Conservation (phyloP, 2,797 vertebrate species). For the Danio aesculapii region DNA sequence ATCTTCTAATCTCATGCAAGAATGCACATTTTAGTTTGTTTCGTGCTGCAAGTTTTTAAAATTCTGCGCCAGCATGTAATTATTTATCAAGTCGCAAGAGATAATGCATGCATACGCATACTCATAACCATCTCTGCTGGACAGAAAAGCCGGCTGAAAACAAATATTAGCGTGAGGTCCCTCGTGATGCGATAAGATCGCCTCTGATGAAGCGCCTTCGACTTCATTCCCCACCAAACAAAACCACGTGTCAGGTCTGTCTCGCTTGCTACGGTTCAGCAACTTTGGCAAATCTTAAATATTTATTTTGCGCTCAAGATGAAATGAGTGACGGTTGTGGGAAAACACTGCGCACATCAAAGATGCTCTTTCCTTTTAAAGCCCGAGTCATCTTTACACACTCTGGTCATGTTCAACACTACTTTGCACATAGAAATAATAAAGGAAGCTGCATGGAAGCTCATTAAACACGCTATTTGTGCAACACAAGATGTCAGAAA, state of each 20-base stretch:
- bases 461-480: constrained; percentile 45
- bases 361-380: constrained; percentile 54
- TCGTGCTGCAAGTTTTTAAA: not conserved
- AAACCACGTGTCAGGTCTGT: constrained; percentile 8
- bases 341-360: constrained; percentile 50
- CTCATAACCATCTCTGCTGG: constrained; percentile 21
- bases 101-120: constrained; percentile 18
- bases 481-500: constrained; percentile 35
- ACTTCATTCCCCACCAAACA: constrained; percentile 35
- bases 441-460: constrained; percentile 32
- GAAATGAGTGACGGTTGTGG: constrained; percentile 20
- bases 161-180: constrained; percentile 45
- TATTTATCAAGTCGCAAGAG: not conserved
- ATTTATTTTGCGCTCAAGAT: constrained; percentile 39
- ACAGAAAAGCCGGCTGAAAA: constrained; percentile 17
- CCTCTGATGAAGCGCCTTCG: constrained; percentile 34
- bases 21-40: not conserved
- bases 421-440: constrained; percentile 39
- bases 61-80: not conserved
- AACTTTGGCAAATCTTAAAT: constrained; percentile 48
- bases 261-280: not conserved
- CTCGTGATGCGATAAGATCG: constrained; percentile 25
- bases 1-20: not conserved
- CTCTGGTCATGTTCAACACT: constrained; percentile 39
- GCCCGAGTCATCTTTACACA: constrained; percentile 55